Evolutionary conservation across 2,888 invertebrate species (phyloP).

Genomic region (Trissonchulus latispiculum): DNA sequence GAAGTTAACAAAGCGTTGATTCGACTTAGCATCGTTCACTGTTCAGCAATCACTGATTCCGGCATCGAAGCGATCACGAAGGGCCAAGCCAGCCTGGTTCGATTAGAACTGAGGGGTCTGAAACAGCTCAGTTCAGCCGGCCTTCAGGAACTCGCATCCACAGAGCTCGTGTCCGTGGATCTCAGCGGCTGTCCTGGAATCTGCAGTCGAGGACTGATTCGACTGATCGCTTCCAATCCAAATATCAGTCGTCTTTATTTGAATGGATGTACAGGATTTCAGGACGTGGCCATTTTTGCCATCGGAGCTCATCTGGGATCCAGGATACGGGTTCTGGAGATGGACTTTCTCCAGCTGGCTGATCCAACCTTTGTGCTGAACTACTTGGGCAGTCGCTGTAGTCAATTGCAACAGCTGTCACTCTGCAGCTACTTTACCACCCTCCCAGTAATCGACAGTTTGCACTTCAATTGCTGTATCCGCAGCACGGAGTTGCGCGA

Average conservation of each 20-base stretch:
- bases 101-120: constrained; percentile 26
- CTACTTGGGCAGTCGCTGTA: constrained; percentile 35
- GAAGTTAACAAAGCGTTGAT: constrained; percentile 31
- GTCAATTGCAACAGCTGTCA: constrained; percentile 37
- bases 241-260: constrained; percentile 35
- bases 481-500: constrained; percentile 28
- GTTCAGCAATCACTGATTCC: constrained; percentile 35
- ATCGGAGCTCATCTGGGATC: constrained; percentile 36
- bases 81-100: not conserved
- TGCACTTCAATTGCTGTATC: constrained; percentile 15
- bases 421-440: constrained; percentile 36
- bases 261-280: constrained; percentile 37
- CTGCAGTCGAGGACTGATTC: constrained; percentile 33
- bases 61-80: constrained; percentile 21
- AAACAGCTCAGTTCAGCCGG: constrained; percentile 32
- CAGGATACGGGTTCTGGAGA: constrained; percentile 32
- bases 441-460: not conserved
- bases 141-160: constrained; percentile 32
- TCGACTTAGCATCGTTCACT: constrained; percentile 37
- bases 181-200: constrained; percentile 38
- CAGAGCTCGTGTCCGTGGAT: constrained; percentile 34
- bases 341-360: constrained; percentile 33
- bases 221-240: constrained; percentile 34
- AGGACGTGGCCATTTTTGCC: constrained; percentile 39
- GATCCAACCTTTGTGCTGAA: constrained; percentile 35